Conservation (phyloP, 2,797 vertebrate genomes). For the Mus caroli region DNA sequence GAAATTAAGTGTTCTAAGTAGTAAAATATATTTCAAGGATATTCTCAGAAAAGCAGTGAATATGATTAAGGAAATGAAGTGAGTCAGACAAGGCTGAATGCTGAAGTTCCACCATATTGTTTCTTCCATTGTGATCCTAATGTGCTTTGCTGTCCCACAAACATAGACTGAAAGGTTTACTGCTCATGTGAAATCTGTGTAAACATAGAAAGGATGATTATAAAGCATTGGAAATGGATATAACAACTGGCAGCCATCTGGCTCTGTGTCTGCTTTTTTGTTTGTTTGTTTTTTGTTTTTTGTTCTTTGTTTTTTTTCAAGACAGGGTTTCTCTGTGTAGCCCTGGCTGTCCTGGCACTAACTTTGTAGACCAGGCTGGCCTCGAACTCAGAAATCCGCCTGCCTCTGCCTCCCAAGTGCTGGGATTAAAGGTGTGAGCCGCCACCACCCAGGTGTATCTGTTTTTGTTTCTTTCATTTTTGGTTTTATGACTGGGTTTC, state of each 20-base stretch:
- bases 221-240: constrained; percentile 15
- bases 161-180: neutral
- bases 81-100: neutral
- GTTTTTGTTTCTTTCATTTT: neutral
- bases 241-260: neutral
- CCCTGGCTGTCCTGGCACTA: neutral
- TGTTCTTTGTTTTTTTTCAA: neutral
- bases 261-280: neutral
- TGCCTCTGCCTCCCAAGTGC: neutral
- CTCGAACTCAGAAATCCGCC: neutral
- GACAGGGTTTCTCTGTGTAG: neutral
- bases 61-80: neutral
- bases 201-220: constrained; percentile 29
- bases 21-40: neutral
- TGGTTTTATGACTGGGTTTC: neutral
- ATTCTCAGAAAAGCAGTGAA: neutral
- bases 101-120: neutral
- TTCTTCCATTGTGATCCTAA: neutral
- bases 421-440: too few relatives aligned
- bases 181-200: neutral
- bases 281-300: neutral
- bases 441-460: neutral
- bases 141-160: neutral
- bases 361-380: neutral
- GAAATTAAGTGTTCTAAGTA: neutral